phyloP scores from a whole-genome alignment of 2,888 invertebrate genomes.

The Cryptocephalus moraei region DNA sequence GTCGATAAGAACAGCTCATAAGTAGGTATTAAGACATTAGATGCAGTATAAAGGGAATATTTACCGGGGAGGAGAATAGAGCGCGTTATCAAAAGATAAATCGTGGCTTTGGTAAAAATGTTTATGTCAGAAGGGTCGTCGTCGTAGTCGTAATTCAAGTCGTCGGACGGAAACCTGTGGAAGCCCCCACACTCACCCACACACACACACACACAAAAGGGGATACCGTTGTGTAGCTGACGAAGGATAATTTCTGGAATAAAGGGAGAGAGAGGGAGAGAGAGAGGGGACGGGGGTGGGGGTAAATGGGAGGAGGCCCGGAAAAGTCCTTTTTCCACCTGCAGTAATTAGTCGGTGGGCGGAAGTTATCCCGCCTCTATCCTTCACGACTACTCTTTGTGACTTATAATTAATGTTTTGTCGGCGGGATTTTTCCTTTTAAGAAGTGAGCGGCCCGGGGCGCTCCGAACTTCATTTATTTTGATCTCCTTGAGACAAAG shows the following conservation, averaged over 20 bases:
- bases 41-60: no score
- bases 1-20: no score
- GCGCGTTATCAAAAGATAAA: no score
- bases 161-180: no score
- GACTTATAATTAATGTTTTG: constrained; percentile 30
- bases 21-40: no score
- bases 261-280: constrained; percentile 23
- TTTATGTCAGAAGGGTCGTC: not conserved
- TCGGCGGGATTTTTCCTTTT: constrained; percentile 19
- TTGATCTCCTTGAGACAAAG: constrained; percentile 8
- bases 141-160: not conserved
- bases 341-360: constrained; percentile 30
- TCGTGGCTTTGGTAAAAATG: no score
- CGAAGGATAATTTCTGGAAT: constrained; percentile 23
- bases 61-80: no score
- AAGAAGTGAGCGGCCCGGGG: constrained; percentile 2
- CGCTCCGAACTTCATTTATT: constrained; percentile 4
- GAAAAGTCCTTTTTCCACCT: constrained; percentile 24
- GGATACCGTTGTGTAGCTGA: no score
- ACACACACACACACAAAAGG: no score
- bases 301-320: not conserved
- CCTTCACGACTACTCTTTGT: constrained; percentile 19
- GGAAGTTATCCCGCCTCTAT: constrained; percentile 24
- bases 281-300: constrained; percentile 18
- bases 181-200: no score